Base-by-base conservation (phyloP, 2,888 invertebrate species). In the Rotaria socialis region DNA sequence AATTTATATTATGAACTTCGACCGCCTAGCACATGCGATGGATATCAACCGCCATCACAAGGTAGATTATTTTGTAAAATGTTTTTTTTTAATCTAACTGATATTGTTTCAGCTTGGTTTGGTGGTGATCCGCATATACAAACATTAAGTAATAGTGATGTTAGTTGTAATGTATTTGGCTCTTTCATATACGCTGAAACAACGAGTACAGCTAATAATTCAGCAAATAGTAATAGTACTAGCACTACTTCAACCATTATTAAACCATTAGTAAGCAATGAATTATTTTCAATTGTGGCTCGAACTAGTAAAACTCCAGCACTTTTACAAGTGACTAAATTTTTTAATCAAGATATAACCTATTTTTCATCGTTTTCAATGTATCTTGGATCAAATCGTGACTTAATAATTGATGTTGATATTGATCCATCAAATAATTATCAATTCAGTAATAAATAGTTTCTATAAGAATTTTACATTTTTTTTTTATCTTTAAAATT, bases 201-300 rank as follows among this genome's bases (percentile, higher is more conserved):
- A 22, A 75, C 75, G 6, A 14, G 1, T 19, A 14, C 2, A 24
- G 75, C 75, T 24, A 75, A 75, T 75, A 22, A 0, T 11, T 24
- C 75, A 75, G 75, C 75, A 50, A 50, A 8, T 8, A 47, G 14
- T 67, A 67, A 35, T 35, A n/a, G 24, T 67, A 35, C 16, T 4
- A 16, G 16, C 11, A n/a, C 67, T 6, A 10, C 11, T 67, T 67
- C n/a, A n/a, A 14, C 14, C 14, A 7, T 75, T 43, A 4, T 75
- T 43, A 75, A 75, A 7, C 10, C 6, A 16, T 43, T 47, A 47
- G 47, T 24, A 11, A 43, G 10, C 24, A 14, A 75, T 43, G 47
- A 75, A 22, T 22, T 75, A 75, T 75, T 75, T 75, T 75, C 75
- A 75, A 75, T 75, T 47, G 22, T 75, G 43, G 75, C 75, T 75